Evolutionary conservation across 2,797 vertebrate species (phyloP).

Genomic region (Echiichthys vipera): DNA sequence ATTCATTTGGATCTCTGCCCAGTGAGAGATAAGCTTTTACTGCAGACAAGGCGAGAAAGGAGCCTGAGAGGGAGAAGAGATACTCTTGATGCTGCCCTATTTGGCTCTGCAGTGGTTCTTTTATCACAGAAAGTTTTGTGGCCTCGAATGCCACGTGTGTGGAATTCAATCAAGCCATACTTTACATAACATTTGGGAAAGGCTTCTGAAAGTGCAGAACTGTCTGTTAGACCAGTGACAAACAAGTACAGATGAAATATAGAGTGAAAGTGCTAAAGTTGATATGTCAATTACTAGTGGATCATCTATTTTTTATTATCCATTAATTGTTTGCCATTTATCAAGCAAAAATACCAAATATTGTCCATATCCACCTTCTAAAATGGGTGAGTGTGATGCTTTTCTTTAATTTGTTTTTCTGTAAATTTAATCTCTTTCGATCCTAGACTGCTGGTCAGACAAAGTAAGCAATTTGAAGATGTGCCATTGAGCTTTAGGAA

Average conservation of each 20-base stretch:
- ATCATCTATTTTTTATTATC: background rate
- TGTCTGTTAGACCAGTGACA: background rate
- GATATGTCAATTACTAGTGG: background rate
- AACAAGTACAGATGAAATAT: background rate
- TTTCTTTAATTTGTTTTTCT: background rate
- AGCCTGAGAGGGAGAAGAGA: slow-evolving; percentile 51
- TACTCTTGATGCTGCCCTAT: slow-evolving; percentile 50
- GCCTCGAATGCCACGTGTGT: slow-evolving; percentile 31
- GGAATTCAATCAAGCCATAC: slow-evolving; percentile 48
- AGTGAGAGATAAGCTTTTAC: slow-evolving; percentile 70
- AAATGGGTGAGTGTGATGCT: background rate
- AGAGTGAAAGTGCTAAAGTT: background rate
- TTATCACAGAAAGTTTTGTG: slow-evolving; percentile 56
- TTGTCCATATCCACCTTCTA: background rate
- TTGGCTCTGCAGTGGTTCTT: slow-evolving; percentile 49
- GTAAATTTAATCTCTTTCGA: background rate
- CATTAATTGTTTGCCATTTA: background rate
- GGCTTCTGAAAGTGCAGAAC: slow-evolving; percentile 4
- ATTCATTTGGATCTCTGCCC: slow-evolving; percentile 78
- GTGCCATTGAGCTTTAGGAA: background rate
- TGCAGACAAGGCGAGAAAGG: slow-evolving; percentile 55
- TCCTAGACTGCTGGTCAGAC: background rate
- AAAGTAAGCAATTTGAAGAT: background rate
- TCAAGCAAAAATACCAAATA: background rate
- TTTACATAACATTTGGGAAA: slow-evolving; percentile 4